phyloP scores from a whole-genome alignment of 35 echinoderm and acorn worm genomes.

The Ophiothrix spiculata region DNA sequence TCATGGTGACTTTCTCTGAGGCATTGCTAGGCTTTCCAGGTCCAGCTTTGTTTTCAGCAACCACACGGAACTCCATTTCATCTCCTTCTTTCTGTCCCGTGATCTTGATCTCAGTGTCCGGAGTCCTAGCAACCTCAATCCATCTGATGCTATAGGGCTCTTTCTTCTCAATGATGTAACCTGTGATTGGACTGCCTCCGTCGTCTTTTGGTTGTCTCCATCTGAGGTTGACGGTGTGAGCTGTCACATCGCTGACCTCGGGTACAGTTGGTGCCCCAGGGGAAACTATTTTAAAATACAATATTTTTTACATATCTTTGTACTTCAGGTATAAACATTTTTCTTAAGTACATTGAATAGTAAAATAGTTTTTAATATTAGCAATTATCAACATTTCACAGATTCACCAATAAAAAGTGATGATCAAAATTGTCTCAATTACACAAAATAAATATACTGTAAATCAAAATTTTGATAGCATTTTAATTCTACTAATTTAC shows the following conservation, averaged over 20 bases:
- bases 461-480: too few species aligned
- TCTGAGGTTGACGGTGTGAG: constrained; percentile 40
- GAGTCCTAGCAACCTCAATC: constrained; percentile 49
- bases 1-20: constrained; percentile 32
- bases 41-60: constrained; percentile 84
- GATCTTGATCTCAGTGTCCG: constrained; percentile 62
- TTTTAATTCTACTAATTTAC: too few species aligned
- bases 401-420: neutral
- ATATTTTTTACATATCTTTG: too few species aligned
- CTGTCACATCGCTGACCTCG: constrained; percentile 48
- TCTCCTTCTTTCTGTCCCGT: constrained; percentile 72
- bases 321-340: too few species aligned
- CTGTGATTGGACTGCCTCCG: constrained; percentile 57
- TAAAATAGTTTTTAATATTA: neutral
- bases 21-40: constrained; percentile 66
- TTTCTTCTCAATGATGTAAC: constrained; percentile 72
- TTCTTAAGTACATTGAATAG: neutral
- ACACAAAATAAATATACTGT: too few species aligned
- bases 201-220: constrained; percentile 61
- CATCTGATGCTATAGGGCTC: constrained; percentile 55
- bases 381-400: neutral
- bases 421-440: too few species aligned
- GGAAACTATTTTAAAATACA: constrained; percentile 13
- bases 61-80: constrained; percentile 86
- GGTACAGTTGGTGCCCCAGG: constrained; percentile 57